Conservation (phyloP, 1,140 invertebrate genomes). For the Adoxophyes honmai region DNA sequence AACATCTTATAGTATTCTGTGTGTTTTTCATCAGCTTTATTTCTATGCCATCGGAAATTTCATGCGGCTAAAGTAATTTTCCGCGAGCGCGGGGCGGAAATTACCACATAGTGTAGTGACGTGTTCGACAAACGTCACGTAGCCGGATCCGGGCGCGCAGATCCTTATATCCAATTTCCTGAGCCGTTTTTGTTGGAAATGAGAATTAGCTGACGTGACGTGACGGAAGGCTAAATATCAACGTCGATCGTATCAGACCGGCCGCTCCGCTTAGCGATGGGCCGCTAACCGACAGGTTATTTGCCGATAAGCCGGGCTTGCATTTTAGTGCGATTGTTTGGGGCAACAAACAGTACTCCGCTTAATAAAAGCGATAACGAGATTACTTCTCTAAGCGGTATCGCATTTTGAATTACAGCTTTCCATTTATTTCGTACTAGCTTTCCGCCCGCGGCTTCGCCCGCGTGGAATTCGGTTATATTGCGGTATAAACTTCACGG, state of each 20-base stretch:
- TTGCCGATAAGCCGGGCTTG: background rate
- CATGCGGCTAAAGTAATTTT: constrained; percentile 75
- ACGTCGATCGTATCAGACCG: constrained; percentile 33
- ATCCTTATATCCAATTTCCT: constrained; percentile 77
- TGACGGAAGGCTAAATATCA: constrained; percentile 66
- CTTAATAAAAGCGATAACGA: no score
- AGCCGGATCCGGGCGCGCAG: constrained; percentile 69
- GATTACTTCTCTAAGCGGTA: no score
- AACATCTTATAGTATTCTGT: constrained; percentile 11
- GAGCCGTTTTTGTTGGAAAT: constrained; percentile 71
- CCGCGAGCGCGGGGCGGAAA: constrained; percentile 70
- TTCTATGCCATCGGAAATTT: constrained; percentile 67
- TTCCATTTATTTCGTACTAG: no score
- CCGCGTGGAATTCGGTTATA: no score
- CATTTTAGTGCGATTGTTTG: no score
- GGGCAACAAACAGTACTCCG: no score
- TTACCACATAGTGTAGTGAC: constrained; percentile 76
- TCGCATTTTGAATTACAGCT: no score
- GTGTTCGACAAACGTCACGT: constrained; percentile 76
- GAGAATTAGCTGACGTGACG: constrained; percentile 72
- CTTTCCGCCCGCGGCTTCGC: no score
- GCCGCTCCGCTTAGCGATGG: background rate
- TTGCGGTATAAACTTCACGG: no score
- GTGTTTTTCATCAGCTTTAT: constrained; percentile 45
- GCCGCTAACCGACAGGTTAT: constrained; percentile 4